Base-by-base conservation (phyloP, 2,113 vertebrate genomes). In the Antechinus stuartii region DNA sequence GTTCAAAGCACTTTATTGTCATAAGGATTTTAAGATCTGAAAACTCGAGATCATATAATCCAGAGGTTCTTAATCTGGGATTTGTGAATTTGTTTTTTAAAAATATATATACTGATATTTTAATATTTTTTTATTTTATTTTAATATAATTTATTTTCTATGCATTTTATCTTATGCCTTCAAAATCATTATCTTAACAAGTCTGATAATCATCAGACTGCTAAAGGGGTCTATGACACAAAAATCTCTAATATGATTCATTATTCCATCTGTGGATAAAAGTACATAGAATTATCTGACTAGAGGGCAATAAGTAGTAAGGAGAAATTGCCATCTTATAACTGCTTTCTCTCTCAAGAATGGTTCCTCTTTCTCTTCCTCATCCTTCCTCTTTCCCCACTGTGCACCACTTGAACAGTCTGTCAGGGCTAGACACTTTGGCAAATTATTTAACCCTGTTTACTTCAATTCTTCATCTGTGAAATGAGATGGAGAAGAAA, bases 1-100 rank as follows among this genome's bases (percentile, higher is more conserved):
- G 35, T 24, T 96, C 90, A 91, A 14, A 49, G 25, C 3, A 92
- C 46, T 93, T 92, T 47, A 93, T 50, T 54, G 52, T 84, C 76
- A 93, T 94, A 50, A n/a, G 54, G 91, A 91, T 30, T 47, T 16
- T n/a, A 89, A 35, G 93, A 93, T 7, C 52, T 95, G 57, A 56
- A 92, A 93, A 52, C 23, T 3, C 26, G 16, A 91, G 42, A 54
- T 25, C 27, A 14, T 56, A 68, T 91, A 26, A 42, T 92, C 22
- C 54, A 92, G 91, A 47, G 22, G 2, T 6, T 56, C 42, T 76
- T 54, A 96, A 95, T 0, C 9, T 30, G 24, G 90, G 92, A 2
- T 47, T 11, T 52, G 1, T 91, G 46, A 30, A 50, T 91, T 55
- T 89, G 47, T 42, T 61, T 49, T 35, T n/a, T 90, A 95, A 26